Evolutionary conservation across 2,113 vertebrate genomes (phyloP).

Genomic region (Pithys albifrons): DNA sequence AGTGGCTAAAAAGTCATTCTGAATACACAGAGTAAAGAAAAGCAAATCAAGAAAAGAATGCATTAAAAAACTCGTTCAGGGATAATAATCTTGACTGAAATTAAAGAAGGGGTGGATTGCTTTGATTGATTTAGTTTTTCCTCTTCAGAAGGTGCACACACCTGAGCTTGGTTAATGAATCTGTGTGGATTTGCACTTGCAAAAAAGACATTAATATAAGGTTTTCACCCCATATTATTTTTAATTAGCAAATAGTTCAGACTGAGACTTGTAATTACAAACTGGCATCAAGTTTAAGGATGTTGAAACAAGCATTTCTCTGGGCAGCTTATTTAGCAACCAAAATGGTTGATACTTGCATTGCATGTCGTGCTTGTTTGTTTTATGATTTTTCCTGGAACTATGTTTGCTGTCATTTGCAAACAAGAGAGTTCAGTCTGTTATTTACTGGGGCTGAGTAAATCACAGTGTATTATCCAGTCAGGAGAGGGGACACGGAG

Average conservation of each 20-base stretch:
- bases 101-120: neutral
- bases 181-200: neutral
- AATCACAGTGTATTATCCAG: conserved; percentile 36
- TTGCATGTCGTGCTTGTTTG: conserved; percentile 2
- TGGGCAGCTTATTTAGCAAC: neutral
- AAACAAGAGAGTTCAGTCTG: conserved; percentile 59
- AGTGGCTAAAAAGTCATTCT: neutral
- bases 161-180: neutral
- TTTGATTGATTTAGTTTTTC: neutral
- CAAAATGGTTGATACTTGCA: neutral
- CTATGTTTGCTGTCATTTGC: conserved; percentile 43
- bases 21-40: neutral
- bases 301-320: neutral
- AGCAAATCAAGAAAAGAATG: neutral
- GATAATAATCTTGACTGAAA: neutral
- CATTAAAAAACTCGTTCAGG: neutral
- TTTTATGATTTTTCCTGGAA: conserved; percentile 62
- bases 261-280: conserved; percentile 13
- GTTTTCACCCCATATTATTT: neutral
- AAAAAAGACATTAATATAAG: neutral
- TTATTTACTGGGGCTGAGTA: conserved; percentile 56
- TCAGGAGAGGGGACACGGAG: conserved; percentile 36
- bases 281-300: neutral
- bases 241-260: neutral
- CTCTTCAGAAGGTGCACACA: neutral